Base-by-base conservation (phyloP, 2,113 vertebrate genomes). In the Hippoglossus stenolepis region DNA sequence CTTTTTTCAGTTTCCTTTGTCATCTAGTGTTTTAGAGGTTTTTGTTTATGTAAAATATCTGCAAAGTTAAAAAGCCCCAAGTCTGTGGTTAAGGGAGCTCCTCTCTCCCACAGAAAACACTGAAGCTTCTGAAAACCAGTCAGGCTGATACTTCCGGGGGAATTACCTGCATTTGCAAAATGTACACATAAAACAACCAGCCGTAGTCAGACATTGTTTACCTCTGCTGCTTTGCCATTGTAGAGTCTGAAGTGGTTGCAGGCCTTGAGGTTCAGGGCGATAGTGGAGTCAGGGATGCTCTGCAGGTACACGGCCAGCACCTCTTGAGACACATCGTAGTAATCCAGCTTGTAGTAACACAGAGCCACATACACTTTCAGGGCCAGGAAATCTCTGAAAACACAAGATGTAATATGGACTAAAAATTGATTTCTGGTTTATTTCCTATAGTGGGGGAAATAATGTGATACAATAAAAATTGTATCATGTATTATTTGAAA, bases 331-430 rank as follows among this genome's bases (percentile, higher is more conserved):
- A 99, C 96, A 70, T 99, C 98, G 28, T 98, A 98, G 90, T 99
- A 99, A 90, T 99, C 97, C 92, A 99, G 84, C 72, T 99, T 99
- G 91, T 99, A 99, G 93, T 99, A 99, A 87, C 98, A 99, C 23
- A 99, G 91, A 60, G 98, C 98, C 83, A 99, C 97, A 5, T 99
- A 99, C 0, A 99, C 98, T 74, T 99, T 99, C 88, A 99, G 93
- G 54, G 98, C 98, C 84, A 99, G 93, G 84, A 96, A 98, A 4
- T 98, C 97, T 90, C 98, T 92, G 77, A 53, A 63, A 71, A 59
- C 43, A 83, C 0, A 5, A 77, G 7, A 71, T 47, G 9, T 1
- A 15, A 57, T 5, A 20, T 28, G 9, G 26, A 9, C 15, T 56
- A 14, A 72, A 65, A 53, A 3, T 45, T 4, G 23, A 6, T 40